These are phyloP conservation scores for Drosophila maculinotata DNA, from an alignment of 2,888 invertebrate species.

Conservation along the genomic window DNA sequence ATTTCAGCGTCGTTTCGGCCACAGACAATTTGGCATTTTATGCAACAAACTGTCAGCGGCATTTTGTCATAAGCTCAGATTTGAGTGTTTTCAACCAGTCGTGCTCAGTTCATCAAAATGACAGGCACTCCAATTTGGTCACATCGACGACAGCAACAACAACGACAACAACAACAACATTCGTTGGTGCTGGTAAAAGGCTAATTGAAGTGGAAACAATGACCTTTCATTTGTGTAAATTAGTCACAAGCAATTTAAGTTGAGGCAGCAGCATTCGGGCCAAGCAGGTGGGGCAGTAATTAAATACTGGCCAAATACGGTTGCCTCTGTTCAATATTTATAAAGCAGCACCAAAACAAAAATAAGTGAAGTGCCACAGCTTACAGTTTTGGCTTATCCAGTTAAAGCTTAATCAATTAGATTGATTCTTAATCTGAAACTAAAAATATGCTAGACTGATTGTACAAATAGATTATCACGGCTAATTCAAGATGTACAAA, in stretches of 20 bases:
- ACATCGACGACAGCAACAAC: slow-evolving; percentile 16
- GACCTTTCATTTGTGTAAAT: slow-evolving; percentile 77
- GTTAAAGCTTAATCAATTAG: too few relatives aligned
- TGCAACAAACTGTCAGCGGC: slow-evolving; percentile 57
- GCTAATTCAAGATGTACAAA: not conserved
- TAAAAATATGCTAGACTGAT: not conserved
- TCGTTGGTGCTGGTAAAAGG: slow-evolving; percentile 41
- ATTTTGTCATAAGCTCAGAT: slow-evolving; percentile 60
- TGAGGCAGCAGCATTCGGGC: slow-evolving; percentile 24
- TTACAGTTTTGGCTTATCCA: not conserved
- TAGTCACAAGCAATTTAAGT: slow-evolving; percentile 70
- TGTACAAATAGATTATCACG: not conserved
- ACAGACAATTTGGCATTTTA: slow-evolving; percentile 79
- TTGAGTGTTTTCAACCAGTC: slow-evolving; percentile 40
- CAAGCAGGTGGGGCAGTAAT: slow-evolving; percentile 48
- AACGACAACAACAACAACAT: slow-evolving; percentile 25
- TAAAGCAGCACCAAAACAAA: slow-evolving; percentile 15
- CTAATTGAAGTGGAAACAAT: slow-evolving; percentile 80
- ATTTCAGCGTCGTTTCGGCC: slow-evolving; percentile 46
- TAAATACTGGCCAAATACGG: slow-evolving; percentile 63
- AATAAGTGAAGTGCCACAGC: slow-evolving; percentile 4
- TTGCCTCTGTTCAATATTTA: slow-evolving; percentile 40
- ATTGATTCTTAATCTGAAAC: too few relatives aligned
- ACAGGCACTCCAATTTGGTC: slow-evolving; percentile 67
- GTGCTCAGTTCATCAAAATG: slow-evolving; percentile 60